These are phyloP conservation scores for Oriolus oriolus DNA, from an alignment of 2,113 vertebrate species.

Conservation along the genomic window DNA sequence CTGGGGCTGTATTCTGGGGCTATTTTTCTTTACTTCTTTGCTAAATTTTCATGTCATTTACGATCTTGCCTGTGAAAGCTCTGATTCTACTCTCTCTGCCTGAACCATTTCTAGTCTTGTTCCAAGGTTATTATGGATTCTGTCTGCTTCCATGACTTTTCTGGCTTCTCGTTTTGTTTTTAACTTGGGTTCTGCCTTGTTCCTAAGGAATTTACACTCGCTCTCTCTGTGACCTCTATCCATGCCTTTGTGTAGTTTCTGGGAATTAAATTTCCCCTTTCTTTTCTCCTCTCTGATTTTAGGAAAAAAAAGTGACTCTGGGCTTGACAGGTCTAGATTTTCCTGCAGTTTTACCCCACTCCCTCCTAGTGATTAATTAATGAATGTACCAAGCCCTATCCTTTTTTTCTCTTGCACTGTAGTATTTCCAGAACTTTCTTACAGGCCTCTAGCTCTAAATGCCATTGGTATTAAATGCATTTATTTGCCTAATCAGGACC, in stretches of 20 bases:
- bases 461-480: background rate
- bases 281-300: background rate
- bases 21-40: background rate
- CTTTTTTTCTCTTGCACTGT: background rate
- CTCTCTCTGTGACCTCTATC: background rate
- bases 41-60: background rate
- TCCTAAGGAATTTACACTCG: background rate
- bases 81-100: background rate
- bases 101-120: background rate
- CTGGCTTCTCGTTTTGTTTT: background rate
- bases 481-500: background rate
- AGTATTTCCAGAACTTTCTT: background rate
- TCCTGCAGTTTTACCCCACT: background rate
- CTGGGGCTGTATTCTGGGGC: background rate
- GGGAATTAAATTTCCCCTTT: background rate
- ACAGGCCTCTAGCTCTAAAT: background rate
- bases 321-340: background rate
- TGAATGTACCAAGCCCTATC: background rate
- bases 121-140: background rate
- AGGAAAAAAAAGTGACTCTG: background rate
- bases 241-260: background rate
- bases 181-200: background rate
- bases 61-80: background rate
- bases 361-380: background rate
- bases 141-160: background rate